Conservation (phyloP, 2,113 vertebrate genomes). For the Eptesicus fuscus region DNA sequence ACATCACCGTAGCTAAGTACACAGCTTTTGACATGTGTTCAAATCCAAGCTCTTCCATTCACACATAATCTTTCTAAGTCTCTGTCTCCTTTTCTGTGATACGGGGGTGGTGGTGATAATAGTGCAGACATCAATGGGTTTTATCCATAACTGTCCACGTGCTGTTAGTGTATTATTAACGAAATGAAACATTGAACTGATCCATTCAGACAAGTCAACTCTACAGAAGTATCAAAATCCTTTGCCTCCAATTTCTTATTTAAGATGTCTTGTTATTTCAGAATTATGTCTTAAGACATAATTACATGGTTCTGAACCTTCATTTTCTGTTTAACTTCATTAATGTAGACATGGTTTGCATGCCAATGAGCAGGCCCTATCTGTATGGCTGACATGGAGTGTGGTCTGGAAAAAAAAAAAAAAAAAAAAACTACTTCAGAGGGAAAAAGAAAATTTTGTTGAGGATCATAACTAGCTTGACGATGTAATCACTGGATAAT, state of each 20-base stretch:
- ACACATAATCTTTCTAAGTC: neutral
- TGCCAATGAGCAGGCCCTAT: neutral
- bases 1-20: neutral
- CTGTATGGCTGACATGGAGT: neutral
- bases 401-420: neutral
- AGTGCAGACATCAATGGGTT: neutral
- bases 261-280: conserved; percentile 1
- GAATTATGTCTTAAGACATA: neutral
- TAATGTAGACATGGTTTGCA: neutral
- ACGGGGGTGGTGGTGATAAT: neutral
- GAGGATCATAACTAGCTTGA: neutral
- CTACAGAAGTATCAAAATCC: neutral
- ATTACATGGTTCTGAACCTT: neutral
- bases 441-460: neutral
- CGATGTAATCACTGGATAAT: neutral
- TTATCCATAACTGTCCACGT: neutral
- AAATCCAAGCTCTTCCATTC: neutral
- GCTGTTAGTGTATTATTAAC: neutral
- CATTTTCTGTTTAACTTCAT: conserved; percentile 19
- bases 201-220: neutral
- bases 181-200: neutral
- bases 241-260: neutral
- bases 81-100: neutral
- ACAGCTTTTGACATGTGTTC: neutral
- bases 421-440: neutral